Percentiles rank a stretch among this genome's conserved stretches.
phyloP scores from a whole-genome alignment of 1,140 invertebrate species.

The Marisa cornuarietis region DNA sequence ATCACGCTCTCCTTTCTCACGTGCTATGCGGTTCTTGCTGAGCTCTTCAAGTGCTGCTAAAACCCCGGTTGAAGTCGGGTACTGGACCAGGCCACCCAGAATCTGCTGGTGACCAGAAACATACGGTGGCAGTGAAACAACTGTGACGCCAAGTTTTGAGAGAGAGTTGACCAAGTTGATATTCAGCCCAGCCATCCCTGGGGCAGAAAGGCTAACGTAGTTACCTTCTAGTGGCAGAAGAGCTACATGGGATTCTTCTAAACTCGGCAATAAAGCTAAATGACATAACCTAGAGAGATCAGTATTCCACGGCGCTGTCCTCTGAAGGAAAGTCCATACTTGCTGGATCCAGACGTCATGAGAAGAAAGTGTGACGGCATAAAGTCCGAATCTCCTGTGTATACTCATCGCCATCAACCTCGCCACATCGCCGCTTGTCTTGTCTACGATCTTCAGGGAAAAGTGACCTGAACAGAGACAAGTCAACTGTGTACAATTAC shows the following conservation, averaged over 20 bases:
- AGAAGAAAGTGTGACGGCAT: background rate
- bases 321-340: constrained; percentile 16
- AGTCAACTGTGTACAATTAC: too few relatives aligned
- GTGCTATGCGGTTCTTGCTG: background rate
- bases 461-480: constrained; percentile 8
- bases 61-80: constrained; percentile 10
- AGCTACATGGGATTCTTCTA: background rate
- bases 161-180: background rate
- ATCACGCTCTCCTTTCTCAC: background rate
- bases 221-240: constrained; percentile 9
- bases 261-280: constrained; percentile 8
- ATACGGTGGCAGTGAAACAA: constrained; percentile 15
- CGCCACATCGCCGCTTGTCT: background rate
- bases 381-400: background rate
- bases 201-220: constrained; percentile 7
- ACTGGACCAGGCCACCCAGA: constrained; percentile 18
- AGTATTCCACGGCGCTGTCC: background rate
- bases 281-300: background rate
- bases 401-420: constrained; percentile 1
- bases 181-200: background rate
- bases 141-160: constrained; percentile 15
- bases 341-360: constrained; percentile 15
- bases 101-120: background rate
- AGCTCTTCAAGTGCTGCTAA: constrained; percentile 1
- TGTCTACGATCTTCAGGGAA: background rate